Evolutionary conservation across 2,797 vertebrate genomes (phyloP).

Genomic region (Gallinago nigripennis): DNA sequence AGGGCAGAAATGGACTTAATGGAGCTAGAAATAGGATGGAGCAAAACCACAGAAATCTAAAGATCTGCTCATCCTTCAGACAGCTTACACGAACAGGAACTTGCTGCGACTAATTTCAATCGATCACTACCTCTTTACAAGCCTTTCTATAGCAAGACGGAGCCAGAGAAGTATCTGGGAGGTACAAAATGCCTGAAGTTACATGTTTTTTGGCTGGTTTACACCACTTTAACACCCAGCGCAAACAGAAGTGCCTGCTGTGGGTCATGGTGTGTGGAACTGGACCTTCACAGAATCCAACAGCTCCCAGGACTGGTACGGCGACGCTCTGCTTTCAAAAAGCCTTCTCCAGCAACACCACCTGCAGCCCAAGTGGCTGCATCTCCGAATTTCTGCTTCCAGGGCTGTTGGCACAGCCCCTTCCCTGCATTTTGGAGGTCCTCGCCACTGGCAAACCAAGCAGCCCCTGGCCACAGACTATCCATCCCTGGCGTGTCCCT

Average conservation of each 20-base stretch:
- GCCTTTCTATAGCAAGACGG: not conserved
- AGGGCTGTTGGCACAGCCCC: not conserved
- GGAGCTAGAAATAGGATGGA: not conserved
- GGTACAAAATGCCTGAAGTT: not conserved
- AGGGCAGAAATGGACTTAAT: not conserved
- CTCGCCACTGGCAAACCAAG: not conserved
- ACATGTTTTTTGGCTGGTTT: fast-evolving
- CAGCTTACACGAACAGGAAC: not conserved
- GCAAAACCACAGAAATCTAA: not conserved
- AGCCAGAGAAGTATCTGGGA: not conserved
- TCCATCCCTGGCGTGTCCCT: not conserved
- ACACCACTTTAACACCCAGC: not conserved
- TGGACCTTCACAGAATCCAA: not conserved
- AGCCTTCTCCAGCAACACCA: not conserved
- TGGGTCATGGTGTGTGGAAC: fast-evolving
- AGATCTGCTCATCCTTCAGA: slow-evolving; percentile 7
- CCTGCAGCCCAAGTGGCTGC: not conserved
- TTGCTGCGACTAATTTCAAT: not conserved
- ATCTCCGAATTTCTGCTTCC: not conserved
- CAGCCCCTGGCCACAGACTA: not conserved
- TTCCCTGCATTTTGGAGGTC: not conserved
- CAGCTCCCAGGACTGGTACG: not conserved
- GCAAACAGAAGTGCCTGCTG: not conserved
- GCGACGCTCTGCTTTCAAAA: not conserved
- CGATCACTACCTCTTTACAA: not conserved